phyloP scores from a whole-genome alignment of 1,140 invertebrate species.

The Hirudo medicinalis region DNA sequence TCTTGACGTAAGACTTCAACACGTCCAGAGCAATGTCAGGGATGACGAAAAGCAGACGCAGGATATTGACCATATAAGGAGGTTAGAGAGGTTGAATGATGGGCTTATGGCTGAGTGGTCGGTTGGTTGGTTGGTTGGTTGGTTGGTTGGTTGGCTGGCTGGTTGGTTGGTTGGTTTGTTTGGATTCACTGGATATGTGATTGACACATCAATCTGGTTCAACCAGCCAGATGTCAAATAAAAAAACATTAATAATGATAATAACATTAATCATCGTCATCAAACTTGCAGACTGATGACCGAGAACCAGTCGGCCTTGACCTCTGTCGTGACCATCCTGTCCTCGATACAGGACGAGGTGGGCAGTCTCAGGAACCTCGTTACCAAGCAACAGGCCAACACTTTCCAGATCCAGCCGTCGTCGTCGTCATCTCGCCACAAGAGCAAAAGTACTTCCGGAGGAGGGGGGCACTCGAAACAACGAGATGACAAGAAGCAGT shows the following conservation, averaged over 20 bases:
- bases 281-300: conserved; percentile 31
- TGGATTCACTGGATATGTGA: too few relatives aligned
- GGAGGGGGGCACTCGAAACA: background rate
- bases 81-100: conserved; percentile 30
- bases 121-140: background rate
- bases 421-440: background rate
- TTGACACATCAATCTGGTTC: too few relatives aligned
- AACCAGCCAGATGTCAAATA: too few relatives aligned
- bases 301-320: conserved; percentile 40
- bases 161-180: background rate
- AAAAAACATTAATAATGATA: too few relatives aligned
- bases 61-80: conserved; percentile 38
- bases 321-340: conserved; percentile 37
- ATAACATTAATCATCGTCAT: too few relatives aligned
- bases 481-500: conserved; percentile 8
- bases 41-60: conserved; percentile 36
- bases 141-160: background rate
- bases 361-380: conserved; percentile 7
- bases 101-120: background rate
- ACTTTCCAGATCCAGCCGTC: conserved; percentile 18
- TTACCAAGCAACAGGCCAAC: conserved; percentile 16
- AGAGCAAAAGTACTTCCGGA: background rate
- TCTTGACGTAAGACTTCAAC: conserved; percentile 38
- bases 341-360: conserved; percentile 33
- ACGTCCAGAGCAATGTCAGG: conserved; percentile 36